Conservation (phyloP, 2,797 vertebrate species). For the Antennarius maculatus region DNA sequence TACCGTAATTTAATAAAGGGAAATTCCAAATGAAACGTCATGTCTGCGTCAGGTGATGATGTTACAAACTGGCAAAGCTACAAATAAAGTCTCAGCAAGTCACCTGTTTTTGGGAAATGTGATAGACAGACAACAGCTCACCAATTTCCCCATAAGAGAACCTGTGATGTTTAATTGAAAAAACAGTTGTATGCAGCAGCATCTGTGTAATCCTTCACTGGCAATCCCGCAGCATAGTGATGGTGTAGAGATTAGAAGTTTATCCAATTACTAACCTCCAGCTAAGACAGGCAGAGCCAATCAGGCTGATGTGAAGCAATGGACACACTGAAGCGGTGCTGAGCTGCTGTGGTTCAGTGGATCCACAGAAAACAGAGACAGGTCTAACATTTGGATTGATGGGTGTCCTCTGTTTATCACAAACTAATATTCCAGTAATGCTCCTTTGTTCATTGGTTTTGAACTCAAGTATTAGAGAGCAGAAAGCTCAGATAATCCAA, state of each 20-base stretch:
- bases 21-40: slow-evolving; percentile 6
- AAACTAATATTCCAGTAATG: slow-evolving; percentile 69
- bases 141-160: no score
- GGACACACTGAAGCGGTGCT: slow-evolving; percentile 75
- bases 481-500: slow-evolving; percentile 81
- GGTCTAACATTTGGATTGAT: slow-evolving; percentile 32
- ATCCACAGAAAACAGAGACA: slow-evolving; percentile 81
- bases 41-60: neutral
- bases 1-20: slow-evolving; percentile 10
- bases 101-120: neutral
- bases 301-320: slow-evolving; percentile 76
- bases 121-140: no score
- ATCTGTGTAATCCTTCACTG: slow-evolving; percentile 20
- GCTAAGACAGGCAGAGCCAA: slow-evolving; percentile 78
- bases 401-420: slow-evolving; percentile 45
- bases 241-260: slow-evolving; percentile 87
- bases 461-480: slow-evolving; percentile 32
- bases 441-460: slow-evolving; percentile 61
- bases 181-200: neutral
- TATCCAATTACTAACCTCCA: slow-evolving; percentile 89
- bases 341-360: slow-evolving; percentile 69
- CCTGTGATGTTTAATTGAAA: slow-evolving; percentile 1
- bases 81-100: neutral
- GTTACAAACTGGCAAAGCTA: neutral
- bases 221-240: slow-evolving; percentile 18